Evolutionary conservation across 2,113 vertebrate species (phyloP).

Genomic region (Ageneiosus marmoratus): DNA sequence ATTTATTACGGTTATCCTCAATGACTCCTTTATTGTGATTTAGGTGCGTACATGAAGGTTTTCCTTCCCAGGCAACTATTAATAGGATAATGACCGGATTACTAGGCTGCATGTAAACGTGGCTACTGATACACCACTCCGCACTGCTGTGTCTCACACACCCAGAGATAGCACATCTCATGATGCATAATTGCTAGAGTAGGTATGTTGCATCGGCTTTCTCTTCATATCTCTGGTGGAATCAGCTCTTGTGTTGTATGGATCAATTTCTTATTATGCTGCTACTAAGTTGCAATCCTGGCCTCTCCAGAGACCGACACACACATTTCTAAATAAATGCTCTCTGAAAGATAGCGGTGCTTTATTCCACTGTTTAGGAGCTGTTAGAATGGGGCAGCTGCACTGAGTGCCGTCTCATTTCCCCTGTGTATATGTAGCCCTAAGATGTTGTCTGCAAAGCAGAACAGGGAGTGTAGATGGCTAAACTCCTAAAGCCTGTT

Average conservation of each 20-base stretch:
- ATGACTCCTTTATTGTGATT: not conserved
- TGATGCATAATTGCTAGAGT: constrained; percentile 32
- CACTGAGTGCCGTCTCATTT: constrained; percentile 41
- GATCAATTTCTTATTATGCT: constrained; percentile 55
- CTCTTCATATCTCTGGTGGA: constrained; percentile 47
- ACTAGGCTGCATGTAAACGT: not conserved
- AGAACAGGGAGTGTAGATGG: constrained; percentile 16
- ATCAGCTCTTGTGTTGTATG: constrained; percentile 36
- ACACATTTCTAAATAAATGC: constrained; percentile 42
- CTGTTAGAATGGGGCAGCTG: constrained; percentile 27
- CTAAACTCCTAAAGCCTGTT: constrained; percentile 22
- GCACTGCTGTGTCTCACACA: constrained; percentile 23
- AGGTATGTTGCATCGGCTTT: constrained; percentile 36
- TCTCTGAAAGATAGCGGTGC: constrained; percentile 30
- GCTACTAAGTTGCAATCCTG: constrained; percentile 38
- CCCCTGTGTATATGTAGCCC: constrained; percentile 38
- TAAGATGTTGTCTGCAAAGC: constrained; percentile 32
- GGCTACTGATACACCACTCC: not conserved
- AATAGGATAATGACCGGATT: not conserved
- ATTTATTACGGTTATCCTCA: not conserved
- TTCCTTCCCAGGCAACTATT: not conserved
- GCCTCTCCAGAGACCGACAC: constrained; percentile 30
- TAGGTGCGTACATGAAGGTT: not conserved
- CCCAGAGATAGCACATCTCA: constrained; percentile 5
- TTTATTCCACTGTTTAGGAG: constrained; percentile 36